Evolutionary conservation across 2,797 vertebrate genomes (phyloP), one percentile per base, ranked within the genome.

Genomic region (Premnoplex brunnescens): DNA sequence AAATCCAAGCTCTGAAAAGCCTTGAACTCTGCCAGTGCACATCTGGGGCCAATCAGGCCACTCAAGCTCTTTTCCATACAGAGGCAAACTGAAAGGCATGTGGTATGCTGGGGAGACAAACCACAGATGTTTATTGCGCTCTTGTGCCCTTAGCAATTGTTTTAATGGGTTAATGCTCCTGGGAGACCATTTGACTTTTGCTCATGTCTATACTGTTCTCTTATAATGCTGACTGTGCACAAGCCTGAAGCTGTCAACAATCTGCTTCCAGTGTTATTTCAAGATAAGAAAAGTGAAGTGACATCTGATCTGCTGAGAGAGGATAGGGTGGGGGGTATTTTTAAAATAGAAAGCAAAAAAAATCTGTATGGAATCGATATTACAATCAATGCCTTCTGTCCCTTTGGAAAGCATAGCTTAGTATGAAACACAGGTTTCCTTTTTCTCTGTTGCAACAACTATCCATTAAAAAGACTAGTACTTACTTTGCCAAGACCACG

Each of bases 81-180:
- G 76, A 92, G 39, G 36, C 73, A 63, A 88, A 39, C 66, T 54
- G 67, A 86, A 78, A 96, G 69, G 91, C 71, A 15, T 19, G 66
- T 44, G 55, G 55, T 91, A 23, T 93, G 67, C 92, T 63, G 74
- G 78, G 73, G 84, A 93, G 88, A 91, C 82, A 96, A 96, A 89
- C 85, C 83, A 6, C 95, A 92, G 92, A 95, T 93, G 85, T 96
- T 95, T 93, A 94, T 69, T 72, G 83, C 85, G 91, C 95, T 96
- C 95, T 55, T 88, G 84, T 30, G 67, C 95, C 89, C 89, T 88
- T 87, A 91, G 91, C 96, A 97, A 96, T 95, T 93, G 91, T 96
- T 97, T 96, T 96, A 97, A 97, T 97, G 97, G 96, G 89, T n/a
- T 96, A 92, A 60, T 82, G 76, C 73, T 97, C 97, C 97, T 94